These are phyloP conservation scores for rabbit (Oryctolagus cuniculus) DNA, from an alignment of 2,113 vertebrate species.

Conservation along the genomic window mOryCun1.1 NC_091443.1:114416001-114416500, in stretches of 20 bases:
- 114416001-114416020: constrained; percentile 1
- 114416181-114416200: not conserved
- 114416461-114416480: no score
- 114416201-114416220: not conserved
- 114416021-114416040: not conserved
- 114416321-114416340: not conserved
- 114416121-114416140: not conserved
- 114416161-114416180: constrained; percentile 21
- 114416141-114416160: not conserved
- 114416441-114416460: no score
- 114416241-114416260: not conserved
- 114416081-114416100: not conserved
- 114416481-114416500: no score
- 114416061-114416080: not conserved
- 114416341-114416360: not conserved
- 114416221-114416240: not conserved
- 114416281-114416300: not conserved
- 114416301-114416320: constrained; percentile 6
- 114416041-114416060: not conserved
- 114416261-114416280: not conserved
- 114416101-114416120: not conserved
- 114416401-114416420: not conserved
- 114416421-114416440: no score
- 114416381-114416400: not conserved
- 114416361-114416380: not conserved